Evolutionary conservation across 2,888 invertebrate genomes (phyloP).

Genomic region (Eledone cirrhosa): DNA sequence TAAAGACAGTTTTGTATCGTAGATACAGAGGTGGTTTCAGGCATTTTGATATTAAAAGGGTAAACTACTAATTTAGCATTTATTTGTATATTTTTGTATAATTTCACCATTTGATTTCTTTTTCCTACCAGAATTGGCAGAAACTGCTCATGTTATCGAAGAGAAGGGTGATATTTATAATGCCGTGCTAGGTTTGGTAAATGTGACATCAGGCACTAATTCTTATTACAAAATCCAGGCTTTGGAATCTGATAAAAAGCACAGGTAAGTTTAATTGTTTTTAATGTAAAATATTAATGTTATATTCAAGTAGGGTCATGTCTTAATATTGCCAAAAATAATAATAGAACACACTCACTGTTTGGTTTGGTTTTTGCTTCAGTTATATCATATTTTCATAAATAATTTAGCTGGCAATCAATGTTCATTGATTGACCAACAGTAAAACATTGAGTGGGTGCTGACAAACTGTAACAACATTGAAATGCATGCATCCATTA

Average conservation of each 20-base stretch:
- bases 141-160: slow-evolving; percentile 79
- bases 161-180: slow-evolving; percentile 74
- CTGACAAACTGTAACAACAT: no score
- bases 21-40: background rate
- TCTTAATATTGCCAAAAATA: no score
- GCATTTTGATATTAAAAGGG: background rate
- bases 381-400: no score
- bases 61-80: background rate
- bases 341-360: no score
- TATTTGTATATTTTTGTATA: background rate
- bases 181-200: slow-evolving; percentile 84
- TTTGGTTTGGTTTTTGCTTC: no score
- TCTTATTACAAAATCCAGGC: slow-evolving; percentile 95
- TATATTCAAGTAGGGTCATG: no score
- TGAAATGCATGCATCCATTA: no score
- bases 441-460: no score
- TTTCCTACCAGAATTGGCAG: slow-evolving; percentile 71
- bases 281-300: background rate
- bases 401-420: no score
- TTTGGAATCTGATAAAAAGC: slow-evolving; percentile 76
- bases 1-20: no score
- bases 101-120: background rate
- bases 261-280: background rate
- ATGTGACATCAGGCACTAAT: slow-evolving; percentile 87
- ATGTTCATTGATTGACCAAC: no score